Evolutionary conservation across 1,140 invertebrate genomes (phyloP), one percentile per base, ranked within the genome.

Genomic region (Conus betulinus): DNA sequence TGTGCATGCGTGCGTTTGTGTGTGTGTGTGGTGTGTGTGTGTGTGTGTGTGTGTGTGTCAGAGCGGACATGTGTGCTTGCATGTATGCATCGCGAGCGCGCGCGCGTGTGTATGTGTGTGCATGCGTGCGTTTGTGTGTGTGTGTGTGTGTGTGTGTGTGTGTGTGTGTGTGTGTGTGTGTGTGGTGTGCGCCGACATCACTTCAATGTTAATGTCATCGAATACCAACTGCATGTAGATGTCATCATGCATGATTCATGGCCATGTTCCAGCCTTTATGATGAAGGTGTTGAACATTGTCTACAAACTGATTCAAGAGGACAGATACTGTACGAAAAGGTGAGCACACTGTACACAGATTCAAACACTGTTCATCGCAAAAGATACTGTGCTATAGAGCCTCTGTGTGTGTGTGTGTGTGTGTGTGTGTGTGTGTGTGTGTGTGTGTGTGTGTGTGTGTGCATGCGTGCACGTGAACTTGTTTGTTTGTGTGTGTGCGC

Each of bases 381-480:
- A 20, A 13, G 17, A 63, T 20, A 13, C 60, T 13, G 17, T 20
- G 4, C 60, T 1, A 4, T 63, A 63, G 10, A 63, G 17, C 60
- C 60, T 2, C 17, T 63, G 60, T 71, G 23, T 39, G 27, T 79
- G 25, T 79, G 78, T 51, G 27, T 5, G 78, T 1, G 20, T 27
- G 5, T 51, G 78, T 4, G 20, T 79, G 78, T 20, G 27, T 1
- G 27, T 13, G 27, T 39, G 78, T 39, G 78, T 78, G 78, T 79
- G 78, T 79, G 78, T 79, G 78, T 79, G 78, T 79, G 78, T 79
- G 78, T 79, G 78, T 79, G 78, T 79, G 78, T 39, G 78, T 79
- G 78, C 39, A 25, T 79, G 78, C 39, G 78, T 79, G 78, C 27
- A 25, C 39, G 78, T 79, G 78, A 10, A 25, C 51, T n/a, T 79